Conservation (phyloP, 2,888 invertebrate species). For the Dryomyza anilis region DNA sequence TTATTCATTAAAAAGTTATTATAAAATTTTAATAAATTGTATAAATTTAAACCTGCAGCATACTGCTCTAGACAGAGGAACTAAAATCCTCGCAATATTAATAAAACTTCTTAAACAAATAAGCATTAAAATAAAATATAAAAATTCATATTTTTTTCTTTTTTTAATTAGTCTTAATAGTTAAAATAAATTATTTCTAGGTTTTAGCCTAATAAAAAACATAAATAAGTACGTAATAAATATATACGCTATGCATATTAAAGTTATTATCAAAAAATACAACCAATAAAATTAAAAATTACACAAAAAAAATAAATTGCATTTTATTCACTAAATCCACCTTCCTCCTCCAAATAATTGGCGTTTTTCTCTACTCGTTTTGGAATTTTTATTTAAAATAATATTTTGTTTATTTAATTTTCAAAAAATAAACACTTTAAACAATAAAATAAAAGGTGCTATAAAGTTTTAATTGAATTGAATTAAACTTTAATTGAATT, state of each 20-base stretch:
- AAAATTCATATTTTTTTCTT: slow-evolving; percentile 24
- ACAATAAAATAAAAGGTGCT: slow-evolving; percentile 25
- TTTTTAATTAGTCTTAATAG: slow-evolving; percentile 27
- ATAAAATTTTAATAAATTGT: not conserved
- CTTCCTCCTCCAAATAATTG: too few species aligned
- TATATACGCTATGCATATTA: slow-evolving; percentile 14
- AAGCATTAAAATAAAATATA: slow-evolving; percentile 20
- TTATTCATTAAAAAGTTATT: too few species aligned
- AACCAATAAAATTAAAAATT: slow-evolving; percentile 16
- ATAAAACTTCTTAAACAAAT: slow-evolving; percentile 4
- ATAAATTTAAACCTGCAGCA: not conserved
- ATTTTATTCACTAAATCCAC: slow-evolving; percentile 17
- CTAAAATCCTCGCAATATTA: slow-evolving; percentile 46
- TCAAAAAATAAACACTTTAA: not conserved
- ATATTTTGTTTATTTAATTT: not conserved
- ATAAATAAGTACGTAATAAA: slow-evolving; percentile 16
- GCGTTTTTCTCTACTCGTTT: too few species aligned
- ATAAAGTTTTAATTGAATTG: slow-evolving; percentile 15
- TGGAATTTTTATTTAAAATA: too few species aligned
- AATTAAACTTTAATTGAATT: slow-evolving; percentile 9
- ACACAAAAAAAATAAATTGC: slow-evolving; percentile 9
- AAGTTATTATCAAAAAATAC: slow-evolving; percentile 8
- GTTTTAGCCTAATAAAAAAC: slow-evolving; percentile 29
- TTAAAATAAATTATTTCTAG: slow-evolving; percentile 28
- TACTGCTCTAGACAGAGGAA: slow-evolving; percentile 39